These are phyloP conservation scores for Promerops cafer DNA, from an alignment of 2,113 vertebrate genomes.

Conservation along the genomic window DNA sequence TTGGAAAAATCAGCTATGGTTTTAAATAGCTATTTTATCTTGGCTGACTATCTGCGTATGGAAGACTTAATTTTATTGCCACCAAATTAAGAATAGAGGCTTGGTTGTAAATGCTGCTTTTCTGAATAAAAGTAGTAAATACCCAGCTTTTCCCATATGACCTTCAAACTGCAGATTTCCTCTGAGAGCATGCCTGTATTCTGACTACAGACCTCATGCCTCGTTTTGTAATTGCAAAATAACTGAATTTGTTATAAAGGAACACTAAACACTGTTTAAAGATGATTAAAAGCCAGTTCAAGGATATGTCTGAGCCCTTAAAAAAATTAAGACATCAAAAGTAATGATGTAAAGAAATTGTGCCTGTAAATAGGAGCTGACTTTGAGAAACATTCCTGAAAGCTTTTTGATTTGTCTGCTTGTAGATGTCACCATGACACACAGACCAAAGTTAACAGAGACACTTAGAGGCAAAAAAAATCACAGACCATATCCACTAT, in stretches of 20 bases:
- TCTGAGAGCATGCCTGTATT: background rate
- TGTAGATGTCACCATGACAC: background rate
- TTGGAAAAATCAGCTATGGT: background rate
- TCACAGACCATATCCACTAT: background rate
- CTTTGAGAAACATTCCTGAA: background rate
- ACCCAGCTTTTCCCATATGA: background rate
- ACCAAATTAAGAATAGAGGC: background rate
- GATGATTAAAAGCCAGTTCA: background rate
- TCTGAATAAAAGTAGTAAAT: background rate
- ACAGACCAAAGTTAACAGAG: background rate
- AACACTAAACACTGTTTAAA: background rate
- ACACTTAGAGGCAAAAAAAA: background rate
- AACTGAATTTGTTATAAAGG: background rate
- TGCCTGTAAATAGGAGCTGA: background rate
- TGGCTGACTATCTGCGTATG: background rate
- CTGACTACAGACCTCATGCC: background rate
- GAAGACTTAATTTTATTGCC: background rate
- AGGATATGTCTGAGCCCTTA: background rate
- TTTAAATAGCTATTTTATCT: background rate
- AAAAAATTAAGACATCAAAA: background rate
- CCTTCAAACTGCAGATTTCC: background rate
- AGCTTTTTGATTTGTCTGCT: background rate
- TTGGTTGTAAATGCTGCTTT: background rate
- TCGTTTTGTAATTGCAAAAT: background rate
- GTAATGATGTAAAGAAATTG: background rate